Evolutionary conservation across 2,888 invertebrate species (phyloP).

Genomic region (Zaprionus lineosus): DNA sequence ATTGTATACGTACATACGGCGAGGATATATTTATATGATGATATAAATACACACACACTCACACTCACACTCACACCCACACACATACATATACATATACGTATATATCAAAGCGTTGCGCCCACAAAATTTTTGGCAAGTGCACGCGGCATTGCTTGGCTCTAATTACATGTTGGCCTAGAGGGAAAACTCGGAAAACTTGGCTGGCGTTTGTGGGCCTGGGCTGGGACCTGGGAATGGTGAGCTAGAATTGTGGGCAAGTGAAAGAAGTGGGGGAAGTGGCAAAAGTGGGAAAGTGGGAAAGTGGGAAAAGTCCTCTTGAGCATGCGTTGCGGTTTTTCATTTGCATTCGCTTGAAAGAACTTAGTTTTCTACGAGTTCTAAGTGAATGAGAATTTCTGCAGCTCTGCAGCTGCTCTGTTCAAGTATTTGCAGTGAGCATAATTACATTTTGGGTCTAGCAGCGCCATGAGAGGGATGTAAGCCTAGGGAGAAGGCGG

Average conservation of each 20-base stretch:
- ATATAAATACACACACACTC: background rate
- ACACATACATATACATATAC: constrained; percentile 1
- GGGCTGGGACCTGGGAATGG: too few relatives aligned
- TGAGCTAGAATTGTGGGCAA: too few relatives aligned
- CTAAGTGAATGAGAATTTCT: constrained; percentile 61
- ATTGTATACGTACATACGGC: constrained; percentile 8
- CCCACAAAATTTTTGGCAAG: constrained; percentile 72
- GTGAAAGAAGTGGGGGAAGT: constrained; percentile 1
- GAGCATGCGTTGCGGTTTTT: constrained; percentile 75
- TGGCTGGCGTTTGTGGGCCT: too few relatives aligned
- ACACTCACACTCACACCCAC: background rate
- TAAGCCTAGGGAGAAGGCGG: too few relatives aligned
- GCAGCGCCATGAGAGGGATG: constrained; percentile 8
- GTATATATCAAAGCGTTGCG: constrained; percentile 63
- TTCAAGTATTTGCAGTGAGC: constrained; percentile 34
- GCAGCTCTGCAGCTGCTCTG: constrained; percentile 6
- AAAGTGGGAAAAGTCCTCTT: constrained; percentile 55
- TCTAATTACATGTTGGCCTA: constrained; percentile 74
- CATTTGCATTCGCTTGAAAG: constrained; percentile 65
- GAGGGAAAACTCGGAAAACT: constrained; percentile 30
- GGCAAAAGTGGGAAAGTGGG: constrained; percentile 11
- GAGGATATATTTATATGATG: too few relatives aligned
- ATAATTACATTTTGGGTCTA: constrained; percentile 60
- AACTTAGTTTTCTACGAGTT: constrained; percentile 61
- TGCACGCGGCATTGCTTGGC: constrained; percentile 58